Conservation (phyloP, 2,797 vertebrate genomes). For the Spinibarbus caldwelli region DNA sequence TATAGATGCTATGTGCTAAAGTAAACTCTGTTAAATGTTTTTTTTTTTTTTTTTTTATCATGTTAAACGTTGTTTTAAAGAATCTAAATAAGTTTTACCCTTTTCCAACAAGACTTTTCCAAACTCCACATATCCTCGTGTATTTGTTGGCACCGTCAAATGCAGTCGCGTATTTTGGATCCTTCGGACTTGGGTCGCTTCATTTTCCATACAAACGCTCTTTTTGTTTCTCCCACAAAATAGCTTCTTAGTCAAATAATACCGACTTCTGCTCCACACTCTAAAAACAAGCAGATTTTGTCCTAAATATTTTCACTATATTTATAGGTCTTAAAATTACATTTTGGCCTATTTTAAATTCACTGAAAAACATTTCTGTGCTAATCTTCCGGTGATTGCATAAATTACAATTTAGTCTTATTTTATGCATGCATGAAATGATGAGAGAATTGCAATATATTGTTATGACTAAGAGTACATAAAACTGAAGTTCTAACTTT, state of each 20-base stretch:
- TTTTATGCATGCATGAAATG: neutral
- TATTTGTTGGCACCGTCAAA: slow-evolving; percentile 14
- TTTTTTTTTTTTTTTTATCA: no score
- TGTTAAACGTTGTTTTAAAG: neutral
- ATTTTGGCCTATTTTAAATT: neutral
- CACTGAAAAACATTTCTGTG: neutral
- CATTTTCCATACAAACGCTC: neutral
- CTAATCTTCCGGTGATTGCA: neutral
- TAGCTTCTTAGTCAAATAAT: neutral
- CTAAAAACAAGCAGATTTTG: neutral
- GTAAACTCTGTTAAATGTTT: neutral
- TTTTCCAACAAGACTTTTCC: neutral
- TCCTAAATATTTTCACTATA: neutral
- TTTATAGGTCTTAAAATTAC: neutral
- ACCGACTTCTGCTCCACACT: neutral
- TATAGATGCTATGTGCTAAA: neutral
- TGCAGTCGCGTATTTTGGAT: slow-evolving; percentile 1
- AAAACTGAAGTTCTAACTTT: neutral
- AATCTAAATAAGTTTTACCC: neutral
- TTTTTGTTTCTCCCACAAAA: neutral
- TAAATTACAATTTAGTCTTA: neutral
- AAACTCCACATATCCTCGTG: slow-evolving; percentile 21
- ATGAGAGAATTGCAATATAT: neutral
- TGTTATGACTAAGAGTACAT: neutral
- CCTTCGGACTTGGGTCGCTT: neutral